Evolutionary conservation across 1,140 invertebrate genomes (phyloP).

Genomic region (Panulirus ornatus): DNA sequence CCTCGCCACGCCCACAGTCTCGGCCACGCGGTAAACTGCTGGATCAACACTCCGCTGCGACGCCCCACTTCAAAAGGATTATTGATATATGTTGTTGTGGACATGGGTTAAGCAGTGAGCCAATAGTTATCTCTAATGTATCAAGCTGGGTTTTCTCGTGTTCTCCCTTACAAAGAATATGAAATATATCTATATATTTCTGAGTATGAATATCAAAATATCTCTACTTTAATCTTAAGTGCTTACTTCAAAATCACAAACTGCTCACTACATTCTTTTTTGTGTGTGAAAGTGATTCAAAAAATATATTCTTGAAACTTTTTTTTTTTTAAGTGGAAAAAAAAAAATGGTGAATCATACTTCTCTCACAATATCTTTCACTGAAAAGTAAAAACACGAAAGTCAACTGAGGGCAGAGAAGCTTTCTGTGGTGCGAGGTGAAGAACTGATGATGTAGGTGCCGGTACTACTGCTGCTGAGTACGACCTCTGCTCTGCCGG

Average conservation of each 20-base stretch:
- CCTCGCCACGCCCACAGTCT: slow-evolving; percentile 39
- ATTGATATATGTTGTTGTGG: slow-evolving; percentile 39
- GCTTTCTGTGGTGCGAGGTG: not conserved
- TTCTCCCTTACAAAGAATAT: not conserved
- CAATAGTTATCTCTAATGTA: slow-evolving; percentile 3
- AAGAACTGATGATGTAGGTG: not conserved
- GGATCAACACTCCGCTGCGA: slow-evolving; percentile 61
- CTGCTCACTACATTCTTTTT: not conserved
- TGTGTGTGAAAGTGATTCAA: not conserved
- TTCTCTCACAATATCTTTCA: slow-evolving; percentile 11
- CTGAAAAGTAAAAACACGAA: not conserved
- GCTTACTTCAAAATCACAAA: not conserved
- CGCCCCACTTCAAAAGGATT: slow-evolving; percentile 71
- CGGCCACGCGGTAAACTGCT: slow-evolving; percentile 43
- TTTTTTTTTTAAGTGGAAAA: too few relatives aligned
- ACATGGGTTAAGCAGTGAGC: not conserved
- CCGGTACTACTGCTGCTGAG: slow-evolving; percentile 43
- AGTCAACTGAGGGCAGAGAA: slow-evolving; percentile 6
- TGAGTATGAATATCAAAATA: not conserved
- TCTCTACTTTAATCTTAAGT: not conserved
- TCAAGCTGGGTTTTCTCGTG: not conserved
- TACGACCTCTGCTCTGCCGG: not conserved
- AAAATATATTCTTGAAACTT: not conserved
- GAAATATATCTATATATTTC: too few relatives aligned
- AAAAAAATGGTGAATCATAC: not conserved